These are phyloP conservation scores for Sebastes reedi DNA, from an alignment of 2,797 vertebrate species.

Conservation along the genomic window DNA sequence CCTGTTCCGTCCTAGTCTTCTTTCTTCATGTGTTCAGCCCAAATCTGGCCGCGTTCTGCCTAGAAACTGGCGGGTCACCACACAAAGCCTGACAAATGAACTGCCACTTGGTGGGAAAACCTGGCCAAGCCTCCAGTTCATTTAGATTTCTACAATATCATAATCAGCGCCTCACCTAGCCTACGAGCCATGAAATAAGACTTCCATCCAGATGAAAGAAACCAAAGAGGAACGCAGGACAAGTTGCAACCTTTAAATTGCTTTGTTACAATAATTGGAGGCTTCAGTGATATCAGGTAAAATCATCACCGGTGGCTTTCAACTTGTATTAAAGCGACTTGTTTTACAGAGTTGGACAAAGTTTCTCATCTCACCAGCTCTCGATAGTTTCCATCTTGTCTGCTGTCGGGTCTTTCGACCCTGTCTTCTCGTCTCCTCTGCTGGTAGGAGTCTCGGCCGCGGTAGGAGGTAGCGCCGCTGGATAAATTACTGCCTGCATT, in stretches of 20 bases:
- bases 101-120: slow-evolving; percentile 39
- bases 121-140: slow-evolving; percentile 19
- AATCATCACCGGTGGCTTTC: not conserved
- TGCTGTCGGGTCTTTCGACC: slow-evolving; percentile 82
- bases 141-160: slow-evolving; percentile 48
- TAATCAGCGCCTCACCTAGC: slow-evolving; percentile 22
- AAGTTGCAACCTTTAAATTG: slow-evolving; percentile 14
- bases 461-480: slow-evolving; percentile 81
- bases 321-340: not conserved
- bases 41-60: slow-evolving; percentile 15
- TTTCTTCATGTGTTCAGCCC: slow-evolving; percentile 18
- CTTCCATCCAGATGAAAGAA: slow-evolving; percentile 30
- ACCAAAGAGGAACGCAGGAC: slow-evolving; percentile 7
- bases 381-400: slow-evolving; percentile 90
- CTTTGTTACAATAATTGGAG: slow-evolving; percentile 12
- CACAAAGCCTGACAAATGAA: slow-evolving; percentile 39
- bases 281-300: slow-evolving; percentile 3
- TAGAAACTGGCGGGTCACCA: slow-evolving; percentile 14
- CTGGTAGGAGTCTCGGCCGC: slow-evolving; percentile 88
- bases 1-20: slow-evolving; percentile 1
- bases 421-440: slow-evolving; percentile 85
- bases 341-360: not conserved
- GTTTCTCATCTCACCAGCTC: slow-evolving; percentile 89
- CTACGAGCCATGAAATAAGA: slow-evolving; percentile 53
- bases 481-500: slow-evolving; percentile 91